Conservation (phyloP, 2,113 vertebrate species). For the Erpornis zantholeuca region DNA sequence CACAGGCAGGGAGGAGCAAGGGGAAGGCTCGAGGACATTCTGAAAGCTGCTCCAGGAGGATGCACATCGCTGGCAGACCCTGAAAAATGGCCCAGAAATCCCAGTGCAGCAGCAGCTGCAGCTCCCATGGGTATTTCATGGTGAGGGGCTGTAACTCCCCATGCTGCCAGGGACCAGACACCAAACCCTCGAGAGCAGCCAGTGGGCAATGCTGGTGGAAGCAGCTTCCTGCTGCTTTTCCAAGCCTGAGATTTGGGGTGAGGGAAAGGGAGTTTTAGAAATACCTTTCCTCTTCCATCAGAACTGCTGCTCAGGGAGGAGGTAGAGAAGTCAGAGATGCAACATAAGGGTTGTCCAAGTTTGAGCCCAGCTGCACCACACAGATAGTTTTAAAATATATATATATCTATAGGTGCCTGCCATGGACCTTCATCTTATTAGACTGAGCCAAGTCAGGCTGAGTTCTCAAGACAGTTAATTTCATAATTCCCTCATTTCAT, state of each 20-base stretch:
- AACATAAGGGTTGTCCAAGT: neutral
- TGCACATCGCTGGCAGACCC: neutral
- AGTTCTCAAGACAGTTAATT: conserved; percentile 34
- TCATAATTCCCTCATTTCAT: conserved; percentile 55
- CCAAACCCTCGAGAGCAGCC: neutral
- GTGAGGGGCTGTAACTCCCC: neutral
- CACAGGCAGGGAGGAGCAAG: neutral
- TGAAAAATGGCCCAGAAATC: neutral
- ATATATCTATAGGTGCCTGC: neutral
- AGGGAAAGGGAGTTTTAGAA: neutral
- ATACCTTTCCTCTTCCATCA: neutral
- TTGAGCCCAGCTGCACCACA: neutral
- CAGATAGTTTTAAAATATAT: neutral
- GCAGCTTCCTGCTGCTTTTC: neutral
- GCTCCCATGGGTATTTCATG: neutral
- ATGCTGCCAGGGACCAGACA: neutral
- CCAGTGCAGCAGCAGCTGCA: neutral
- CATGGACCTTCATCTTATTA: neutral
- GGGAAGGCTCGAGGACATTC: neutral
- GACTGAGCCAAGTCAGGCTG: neutral
- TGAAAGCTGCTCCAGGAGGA: neutral
- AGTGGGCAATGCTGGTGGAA: neutral
- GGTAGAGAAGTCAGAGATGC: neutral
- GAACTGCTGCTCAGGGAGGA: neutral
- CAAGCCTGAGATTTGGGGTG: neutral